Base-by-base conservation (phyloP, 2,113 vertebrate genomes). In the Phoenicopterus ruber region DNA sequence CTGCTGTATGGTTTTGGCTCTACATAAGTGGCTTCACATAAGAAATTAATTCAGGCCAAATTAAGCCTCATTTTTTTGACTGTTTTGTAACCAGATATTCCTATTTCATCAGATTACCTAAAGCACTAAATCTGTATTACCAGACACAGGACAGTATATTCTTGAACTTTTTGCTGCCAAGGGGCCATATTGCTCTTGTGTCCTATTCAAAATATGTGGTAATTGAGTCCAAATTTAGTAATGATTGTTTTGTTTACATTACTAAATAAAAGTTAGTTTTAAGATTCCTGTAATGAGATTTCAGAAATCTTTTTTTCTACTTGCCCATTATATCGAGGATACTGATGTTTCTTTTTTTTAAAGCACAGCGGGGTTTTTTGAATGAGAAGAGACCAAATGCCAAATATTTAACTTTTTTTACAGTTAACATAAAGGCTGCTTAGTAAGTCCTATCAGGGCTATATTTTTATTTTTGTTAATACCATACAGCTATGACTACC, bases 21-120 rank as follows among this genome's bases (percentile, higher is more conserved):
- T 44, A 63, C 6, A 12, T 19, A 65, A 42, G 20, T 32, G 5
- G 3, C 14, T 61, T 47, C 31, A 34, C 28, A 17, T 10, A 61
- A 32, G 15, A 88, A 74, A 92, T 6, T 7, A 69, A 46, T 29
- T 72, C 18, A 81, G 54, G 17, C 2, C 4, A 78, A 88, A 78
- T 40, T 42, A 46, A 57, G 5, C 3, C 3, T 36, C 6, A 6
- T 3, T 18, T 14, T 55, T 18, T 14, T 15, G 0, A 24, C 11
- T 20, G 11, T 46, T 83, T 54, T 15, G 8, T 12, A 81, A 77
- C 1, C 5, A 72, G 25, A 29, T 38, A 59, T n/a, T 40, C 17
- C 31, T 54, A 26, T 71, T 81, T 71, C 29, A n/a, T 57, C 36
- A 58, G 18, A 59, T 34, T 58, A 34, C 7, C 31, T 80, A 65